Percentiles rank a stretch among this genome's conserved stretches.
These are phyloP conservation scores for Thermophis baileyi DNA, from an alignment of 2,113 vertebrate species.

Conservation along the genomic window DNA sequence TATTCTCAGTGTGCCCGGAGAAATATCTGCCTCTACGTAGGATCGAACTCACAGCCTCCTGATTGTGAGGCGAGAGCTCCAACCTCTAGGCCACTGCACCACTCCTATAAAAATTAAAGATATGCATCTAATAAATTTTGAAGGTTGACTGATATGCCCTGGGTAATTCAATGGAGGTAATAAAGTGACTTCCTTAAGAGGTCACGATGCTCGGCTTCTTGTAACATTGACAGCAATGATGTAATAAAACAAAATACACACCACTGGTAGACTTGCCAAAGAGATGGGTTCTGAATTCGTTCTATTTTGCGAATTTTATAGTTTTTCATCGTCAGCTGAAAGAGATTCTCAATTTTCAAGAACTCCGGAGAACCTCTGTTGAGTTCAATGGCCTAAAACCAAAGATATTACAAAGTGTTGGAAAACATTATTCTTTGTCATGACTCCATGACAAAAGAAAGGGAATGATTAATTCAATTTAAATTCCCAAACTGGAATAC, in stretches of 20 bases:
- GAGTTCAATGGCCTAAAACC: conserved; percentile 70
- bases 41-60: no score
- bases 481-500: neutral
- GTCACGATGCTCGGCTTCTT: neutral
- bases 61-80: no score
- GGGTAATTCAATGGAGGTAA: neutral
- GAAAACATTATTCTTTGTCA: conserved; percentile 2
- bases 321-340: conserved; percentile 73
- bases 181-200: neutral
- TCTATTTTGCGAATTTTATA: conserved; percentile 72
- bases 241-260: conserved; percentile 58
- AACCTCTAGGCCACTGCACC: no score
- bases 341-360: conserved; percentile 60
- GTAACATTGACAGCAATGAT: neutral
- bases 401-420: conserved; percentile 26
- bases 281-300: conserved; percentile 80
- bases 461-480: neutral
- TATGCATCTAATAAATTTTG: neutral
- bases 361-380: conserved; percentile 56
- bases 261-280: conserved; percentile 84
- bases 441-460: fast-evolving
- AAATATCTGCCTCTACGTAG: no score
- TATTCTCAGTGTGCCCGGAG: no score
- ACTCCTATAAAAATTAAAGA: neutral
- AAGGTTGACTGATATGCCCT: neutral